Conservation (phyloP, 2,888 invertebrate genomes). For the Periphyllus acericola region DNA sequence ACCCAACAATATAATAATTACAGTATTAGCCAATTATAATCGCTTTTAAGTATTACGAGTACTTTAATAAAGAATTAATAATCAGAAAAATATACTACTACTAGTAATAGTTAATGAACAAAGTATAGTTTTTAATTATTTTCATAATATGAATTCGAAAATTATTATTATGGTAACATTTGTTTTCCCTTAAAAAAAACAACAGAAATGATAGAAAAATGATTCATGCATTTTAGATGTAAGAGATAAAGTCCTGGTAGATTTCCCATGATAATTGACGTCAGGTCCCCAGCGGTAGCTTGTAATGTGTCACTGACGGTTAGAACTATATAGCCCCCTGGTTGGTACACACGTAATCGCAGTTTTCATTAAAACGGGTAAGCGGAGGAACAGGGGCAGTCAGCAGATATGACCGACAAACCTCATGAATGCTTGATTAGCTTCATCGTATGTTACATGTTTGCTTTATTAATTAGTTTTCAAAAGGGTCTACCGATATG, state of each 20-base stretch:
- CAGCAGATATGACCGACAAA: slow-evolving; percentile 57
- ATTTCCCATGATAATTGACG: slow-evolving; percentile 60
- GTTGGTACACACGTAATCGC: slow-evolving; percentile 53
- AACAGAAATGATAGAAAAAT: slow-evolving; percentile 39
- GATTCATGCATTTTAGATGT: slow-evolving; percentile 58
- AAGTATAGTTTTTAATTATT: not conserved
- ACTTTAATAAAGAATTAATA: no score
- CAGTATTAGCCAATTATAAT: no score
- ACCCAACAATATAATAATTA: no score
- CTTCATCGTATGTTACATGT: slow-evolving; percentile 47
- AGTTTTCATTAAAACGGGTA: slow-evolving; percentile 59
- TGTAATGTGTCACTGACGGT: slow-evolving; percentile 53
- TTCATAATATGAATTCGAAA: not conserved
- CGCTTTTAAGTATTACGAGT: no score
- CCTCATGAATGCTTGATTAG: slow-evolving; percentile 60
- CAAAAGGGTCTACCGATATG: slow-evolving; percentile 48
- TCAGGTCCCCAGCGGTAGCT: slow-evolving; percentile 23
- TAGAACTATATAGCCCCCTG: slow-evolving; percentile 24
- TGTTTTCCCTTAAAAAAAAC: slow-evolving; percentile 22
- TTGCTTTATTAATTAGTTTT: slow-evolving; percentile 60
- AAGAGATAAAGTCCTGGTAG: slow-evolving; percentile 52
- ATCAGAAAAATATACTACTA: no score
- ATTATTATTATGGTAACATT: slow-evolving; percentile 11
- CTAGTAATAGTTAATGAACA: no score
- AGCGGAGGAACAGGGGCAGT: slow-evolving; percentile 12